Base-by-base conservation (phyloP, 2,888 invertebrate species). In the Stegophylla sp. region DNA sequence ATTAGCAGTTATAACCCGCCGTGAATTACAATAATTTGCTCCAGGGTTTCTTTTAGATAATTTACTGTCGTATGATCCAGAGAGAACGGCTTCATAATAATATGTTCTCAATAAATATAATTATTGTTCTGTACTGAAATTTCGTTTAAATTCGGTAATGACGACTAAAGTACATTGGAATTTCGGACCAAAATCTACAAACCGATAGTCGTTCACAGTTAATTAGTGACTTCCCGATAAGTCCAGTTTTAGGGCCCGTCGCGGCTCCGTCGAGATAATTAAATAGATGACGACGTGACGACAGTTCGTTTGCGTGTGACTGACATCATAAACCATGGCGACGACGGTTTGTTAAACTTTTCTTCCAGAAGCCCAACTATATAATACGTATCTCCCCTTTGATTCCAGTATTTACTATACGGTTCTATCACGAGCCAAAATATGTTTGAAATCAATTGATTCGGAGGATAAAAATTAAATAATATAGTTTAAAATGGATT, bases 161-260 rank as follows among this genome's bases (percentile, higher is more conserved):
- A 13, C 12, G 12, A 61, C 61, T 34, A 61, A 61, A 26, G 28
- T 23, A 69, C 61, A 82, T 41, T 83, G 73, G 72, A 77, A 77
- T 41, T n/a, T n/a, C n/a, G 34, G 34, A 34, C 63, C 20, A 72
- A 82, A 83, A 41, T 75, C 48, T 64, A 82, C 67, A 28, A n/a
- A 82, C 56, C 17, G 82, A 73, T 4, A 82, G 77, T 76, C 81
- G 82, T 81, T 82, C 67, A 69, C 81, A 82, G 56, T 67, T 53
- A 75, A 20, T 61, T 73, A 83, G 53, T 56, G 81, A 59, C 66
- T 69, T 53, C 13, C 81, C 83, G 23, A 82, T 82, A 53, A 56
- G 72, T n/a, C 82, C 82, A 82, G 28, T 75, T 76, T 82, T 82
- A 23, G 83, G 82, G 15, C 83, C 82, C 20, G 81, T 76, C 34